Percentiles rank a stretch among this genome's conserved stretches.
Conservation (phyloP, 2,888 invertebrate species). For the Hermaeophaga mercurialis region DNA sequence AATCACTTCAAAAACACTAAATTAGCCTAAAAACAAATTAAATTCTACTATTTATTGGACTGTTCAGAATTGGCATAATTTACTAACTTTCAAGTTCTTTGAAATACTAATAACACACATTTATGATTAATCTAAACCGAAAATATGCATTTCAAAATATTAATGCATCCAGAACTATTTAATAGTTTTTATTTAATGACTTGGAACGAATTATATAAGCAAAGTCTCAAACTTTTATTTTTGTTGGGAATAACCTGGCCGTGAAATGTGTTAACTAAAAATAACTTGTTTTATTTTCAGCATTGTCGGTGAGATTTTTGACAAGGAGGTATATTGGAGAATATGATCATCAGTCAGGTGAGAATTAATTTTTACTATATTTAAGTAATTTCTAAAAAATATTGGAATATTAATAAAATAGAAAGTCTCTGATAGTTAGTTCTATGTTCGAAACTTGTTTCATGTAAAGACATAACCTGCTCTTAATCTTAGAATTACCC, state of each 20-base stretch:
- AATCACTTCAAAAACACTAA: no score
- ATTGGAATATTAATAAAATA: no score
- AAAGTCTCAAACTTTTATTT: neutral
- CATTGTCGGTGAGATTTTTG: slow-evolving; percentile 78
- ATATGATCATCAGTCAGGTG: slow-evolving; percentile 93
- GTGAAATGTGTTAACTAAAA: slow-evolving; percentile 30
- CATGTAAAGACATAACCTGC: no score
- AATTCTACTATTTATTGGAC: no score
- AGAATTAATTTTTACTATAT: slow-evolving; percentile 40
- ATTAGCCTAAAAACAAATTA: no score
- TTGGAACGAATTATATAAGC: neutral
- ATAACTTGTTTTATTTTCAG: slow-evolving; percentile 48
- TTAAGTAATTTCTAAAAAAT: neutral
- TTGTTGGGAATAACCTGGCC: slow-evolving; percentile 17
- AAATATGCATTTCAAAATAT: neutral
- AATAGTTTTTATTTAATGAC: neutral
- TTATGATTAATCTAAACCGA: neutral
- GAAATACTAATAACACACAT: no score
- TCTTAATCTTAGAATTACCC: no score
- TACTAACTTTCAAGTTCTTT: no score
- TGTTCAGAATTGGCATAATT: no score
- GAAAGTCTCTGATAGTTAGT: no score
- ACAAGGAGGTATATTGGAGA: slow-evolving; percentile 94
- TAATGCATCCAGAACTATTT: neutral
- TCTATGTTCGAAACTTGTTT: no score